Evolutionary conservation across 2,797 vertebrate species (phyloP), one percentile per base, ranked within the genome.

Genomic region (Schizopygopsis pylzovi): DNA sequence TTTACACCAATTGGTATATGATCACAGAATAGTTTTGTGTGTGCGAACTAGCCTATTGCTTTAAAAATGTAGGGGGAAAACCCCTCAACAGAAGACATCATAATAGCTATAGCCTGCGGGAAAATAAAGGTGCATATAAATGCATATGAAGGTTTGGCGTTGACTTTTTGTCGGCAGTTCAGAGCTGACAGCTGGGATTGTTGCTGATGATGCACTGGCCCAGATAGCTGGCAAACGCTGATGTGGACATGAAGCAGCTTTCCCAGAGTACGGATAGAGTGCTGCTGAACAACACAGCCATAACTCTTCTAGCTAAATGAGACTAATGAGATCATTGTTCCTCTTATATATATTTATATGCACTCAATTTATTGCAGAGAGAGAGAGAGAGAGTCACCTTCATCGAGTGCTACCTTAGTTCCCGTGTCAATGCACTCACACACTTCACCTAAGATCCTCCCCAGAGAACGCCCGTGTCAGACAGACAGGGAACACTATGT

Each of bases 81-180:
- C 1, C 20, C 65, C 25, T 33, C n/a, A 80, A 9, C 43, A 49
- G 76, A 82, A 83, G 43, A 67, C 61, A 83, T 54, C 56, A 68
- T 52, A 39, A 63, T 61, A 77, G 56, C 56, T 37, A 56, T 83
- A 41, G 39, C 84, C 80, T 84, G 82, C 90, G 68, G 89, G 70
- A 92, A 85, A 92, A 89, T 85, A 85, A 45, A 79, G 49, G 84
- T 2, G 20, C 79, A 25, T n/a, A 54, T 81, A 81, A 70, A 81
- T 54, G 80, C 80, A 81, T 41, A 52, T 70, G 67, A 82, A n/a
- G 4, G 33, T 54, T 70, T 52, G 20, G 45, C 7, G 7, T 41
- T 70, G 80, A 70, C 33, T 22, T 82, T 70, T 82, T 68, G 67
- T 82, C 47, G 10, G 80, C 45, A 70, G 65, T 22, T 11, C 33